phyloP scores from a whole-genome alignment of 2,113 vertebrate genomes.

The Microtus ochrogaster region DNA sequence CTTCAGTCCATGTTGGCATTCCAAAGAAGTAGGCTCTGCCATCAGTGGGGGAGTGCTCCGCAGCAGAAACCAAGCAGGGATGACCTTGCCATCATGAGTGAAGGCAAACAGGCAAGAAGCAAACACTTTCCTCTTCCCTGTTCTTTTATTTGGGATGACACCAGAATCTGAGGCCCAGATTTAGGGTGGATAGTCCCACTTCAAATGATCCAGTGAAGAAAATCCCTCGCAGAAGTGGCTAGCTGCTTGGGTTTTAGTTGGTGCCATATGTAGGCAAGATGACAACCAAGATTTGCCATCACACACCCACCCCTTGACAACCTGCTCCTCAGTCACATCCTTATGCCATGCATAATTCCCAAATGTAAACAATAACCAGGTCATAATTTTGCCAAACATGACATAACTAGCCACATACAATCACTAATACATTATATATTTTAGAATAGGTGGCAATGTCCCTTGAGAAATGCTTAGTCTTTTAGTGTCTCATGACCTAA shows the following conservation, averaged over 20 bases:
- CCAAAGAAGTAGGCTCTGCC: not conserved
- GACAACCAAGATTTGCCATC: not conserved
- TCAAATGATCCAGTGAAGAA: not conserved
- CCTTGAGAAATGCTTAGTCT: not conserved
- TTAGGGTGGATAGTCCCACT: not conserved
- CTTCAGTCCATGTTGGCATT: not conserved
- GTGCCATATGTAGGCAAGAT: not conserved
- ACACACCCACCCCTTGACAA: not conserved
- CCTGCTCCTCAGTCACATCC: not conserved
- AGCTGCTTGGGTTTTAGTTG: not conserved
- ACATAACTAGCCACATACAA: not conserved
- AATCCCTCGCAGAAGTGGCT: not conserved
- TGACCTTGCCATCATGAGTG: not conserved
- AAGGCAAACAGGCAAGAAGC: not conserved
- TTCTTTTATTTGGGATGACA: not conserved
- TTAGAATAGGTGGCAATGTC: not conserved
- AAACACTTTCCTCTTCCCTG: not conserved
- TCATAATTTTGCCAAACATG: not conserved
- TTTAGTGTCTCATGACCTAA: not conserved
- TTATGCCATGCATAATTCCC: not conserved
- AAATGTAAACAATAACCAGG: not conserved
- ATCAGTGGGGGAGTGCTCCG: not conserved
- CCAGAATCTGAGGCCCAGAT: not conserved
- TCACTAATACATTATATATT: not conserved
- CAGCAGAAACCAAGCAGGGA: not conserved